phyloP scores from a whole-genome alignment of 1,140 invertebrate species.

The Penaeus japonicus region DNA sequence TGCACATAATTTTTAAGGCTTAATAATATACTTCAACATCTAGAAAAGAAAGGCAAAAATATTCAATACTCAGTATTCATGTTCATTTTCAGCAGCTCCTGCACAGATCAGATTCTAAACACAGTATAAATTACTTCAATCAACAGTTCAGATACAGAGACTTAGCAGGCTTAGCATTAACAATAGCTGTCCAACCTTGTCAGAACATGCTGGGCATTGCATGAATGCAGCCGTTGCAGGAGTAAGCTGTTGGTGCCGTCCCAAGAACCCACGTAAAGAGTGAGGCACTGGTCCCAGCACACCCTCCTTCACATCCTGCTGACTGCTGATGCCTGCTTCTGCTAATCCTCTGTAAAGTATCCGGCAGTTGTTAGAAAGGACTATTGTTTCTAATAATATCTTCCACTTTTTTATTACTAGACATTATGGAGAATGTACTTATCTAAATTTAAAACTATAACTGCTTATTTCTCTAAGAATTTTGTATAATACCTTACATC shows the following conservation, averaged over 20 bases:
- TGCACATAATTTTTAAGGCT: too few relatives aligned
- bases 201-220: constrained; percentile 92
- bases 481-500: too few relatives aligned
- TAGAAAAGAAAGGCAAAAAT: too few relatives aligned
- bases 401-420: neutral
- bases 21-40: too few relatives aligned
- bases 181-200: constrained; percentile 62
- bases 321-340: constrained; percentile 26
- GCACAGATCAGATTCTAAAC: too few relatives aligned
- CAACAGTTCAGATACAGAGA: too few relatives aligned
- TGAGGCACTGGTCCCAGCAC: constrained; percentile 89
- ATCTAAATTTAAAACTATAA: too few relatives aligned
- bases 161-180: too few relatives aligned
- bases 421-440: neutral
- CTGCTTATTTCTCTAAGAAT: too few relatives aligned
- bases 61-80: too few relatives aligned
- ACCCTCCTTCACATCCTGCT: constrained; percentile 38
- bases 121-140: too few relatives aligned
- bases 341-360: constrained; percentile 25
- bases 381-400: neutral
- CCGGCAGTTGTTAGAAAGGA: neutral
- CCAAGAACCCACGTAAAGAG: constrained; percentile 90
- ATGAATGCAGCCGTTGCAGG: constrained; percentile 85
- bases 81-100: too few relatives aligned
- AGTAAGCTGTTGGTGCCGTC: constrained; percentile 78